Conservation (phyloP, 2,888 invertebrate genomes). For the Nomada ferruginata region DNA sequence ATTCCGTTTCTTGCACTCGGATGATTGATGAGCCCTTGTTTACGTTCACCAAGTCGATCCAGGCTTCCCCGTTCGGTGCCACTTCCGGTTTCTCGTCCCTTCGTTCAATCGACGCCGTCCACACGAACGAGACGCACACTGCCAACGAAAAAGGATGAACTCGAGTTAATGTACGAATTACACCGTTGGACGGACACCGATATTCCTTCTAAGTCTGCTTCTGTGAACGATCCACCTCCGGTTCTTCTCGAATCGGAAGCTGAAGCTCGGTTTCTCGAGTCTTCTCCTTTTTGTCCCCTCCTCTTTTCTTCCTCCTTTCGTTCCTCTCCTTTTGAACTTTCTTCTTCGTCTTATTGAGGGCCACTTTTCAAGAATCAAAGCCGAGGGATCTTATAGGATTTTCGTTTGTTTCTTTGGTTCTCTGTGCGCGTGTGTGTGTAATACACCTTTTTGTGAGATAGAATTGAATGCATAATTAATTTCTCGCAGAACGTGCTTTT, state of each 20-base stretch:
- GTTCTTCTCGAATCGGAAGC: conserved; percentile 7
- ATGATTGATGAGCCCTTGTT: conserved; percentile 75
- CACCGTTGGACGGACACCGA: background rate
- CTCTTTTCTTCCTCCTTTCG: conserved; percentile 18
- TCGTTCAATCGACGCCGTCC: conserved; percentile 42
- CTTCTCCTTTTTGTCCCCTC: background rate
- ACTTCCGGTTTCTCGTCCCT: conserved; percentile 54
- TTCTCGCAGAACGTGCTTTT: conserved; percentile 41
- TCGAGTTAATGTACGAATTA: background rate
- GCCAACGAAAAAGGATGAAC: background rate
- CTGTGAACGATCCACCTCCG: background rate
- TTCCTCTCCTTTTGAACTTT: conserved; percentile 8
- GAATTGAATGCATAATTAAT: conserved; percentile 64
- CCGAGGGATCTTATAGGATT: conserved; percentile 26
- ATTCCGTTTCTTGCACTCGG: conserved; percentile 66
- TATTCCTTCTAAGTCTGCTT: background rate
- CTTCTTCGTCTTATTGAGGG: conserved; percentile 36
- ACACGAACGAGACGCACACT: background rate
- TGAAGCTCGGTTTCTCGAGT: conserved; percentile 22
- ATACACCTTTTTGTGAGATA: conserved; percentile 35
- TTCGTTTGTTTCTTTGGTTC: background rate
- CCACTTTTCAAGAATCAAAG: conserved; percentile 51
- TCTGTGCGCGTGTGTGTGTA: conserved; percentile 13
- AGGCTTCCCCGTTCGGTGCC: conserved; percentile 44
- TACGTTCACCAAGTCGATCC: conserved; percentile 66